Evolutionary conservation across 2,888 invertebrate species (phyloP).

Genomic region (Hirtodrosophila trivittata): DNA sequence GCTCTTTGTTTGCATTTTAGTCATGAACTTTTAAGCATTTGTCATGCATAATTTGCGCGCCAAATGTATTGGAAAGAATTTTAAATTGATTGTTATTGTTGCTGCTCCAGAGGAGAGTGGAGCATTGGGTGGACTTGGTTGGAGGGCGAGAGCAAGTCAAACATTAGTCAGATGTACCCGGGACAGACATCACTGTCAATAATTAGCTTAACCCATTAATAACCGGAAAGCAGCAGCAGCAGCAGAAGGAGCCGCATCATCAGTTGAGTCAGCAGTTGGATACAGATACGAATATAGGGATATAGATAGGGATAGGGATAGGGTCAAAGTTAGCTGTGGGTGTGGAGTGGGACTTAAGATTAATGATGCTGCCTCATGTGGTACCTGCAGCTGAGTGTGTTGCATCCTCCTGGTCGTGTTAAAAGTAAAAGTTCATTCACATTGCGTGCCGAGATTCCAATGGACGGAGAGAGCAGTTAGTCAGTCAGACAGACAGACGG

Average conservation of each 20-base stretch:
- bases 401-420: constrained; percentile 21
- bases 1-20: constrained; percentile 72
- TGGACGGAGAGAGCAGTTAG: constrained; percentile 1
- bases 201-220: constrained; percentile 78
- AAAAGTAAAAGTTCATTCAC: constrained; percentile 77
- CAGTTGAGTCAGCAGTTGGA: constrained; percentile 59
- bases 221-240: constrained; percentile 38
- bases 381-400: constrained; percentile 50
- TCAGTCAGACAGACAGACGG: constrained; percentile 1
- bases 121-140: neutral
- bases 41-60: constrained; percentile 80
- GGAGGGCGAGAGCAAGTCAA: constrained; percentile 8
- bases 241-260: neutral
- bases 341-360: constrained; percentile 49
- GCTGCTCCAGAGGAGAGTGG: constrained; percentile 17
- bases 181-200: constrained; percentile 64
- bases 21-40: constrained; percentile 78
- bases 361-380: constrained; percentile 57
- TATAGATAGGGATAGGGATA: neutral
- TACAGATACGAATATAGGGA: neutral
- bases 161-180: constrained; percentile 48
- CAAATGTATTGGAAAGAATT: constrained; percentile 81
- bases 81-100: constrained; percentile 79
- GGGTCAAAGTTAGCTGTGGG: constrained; percentile 19
- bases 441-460: constrained; percentile 40